A percentile compares a stretch with the other conserved stretches of the same genome.
Conservation (phyloP, 2,797 vertebrate species). For the Crotalus adamanteus region DNA sequence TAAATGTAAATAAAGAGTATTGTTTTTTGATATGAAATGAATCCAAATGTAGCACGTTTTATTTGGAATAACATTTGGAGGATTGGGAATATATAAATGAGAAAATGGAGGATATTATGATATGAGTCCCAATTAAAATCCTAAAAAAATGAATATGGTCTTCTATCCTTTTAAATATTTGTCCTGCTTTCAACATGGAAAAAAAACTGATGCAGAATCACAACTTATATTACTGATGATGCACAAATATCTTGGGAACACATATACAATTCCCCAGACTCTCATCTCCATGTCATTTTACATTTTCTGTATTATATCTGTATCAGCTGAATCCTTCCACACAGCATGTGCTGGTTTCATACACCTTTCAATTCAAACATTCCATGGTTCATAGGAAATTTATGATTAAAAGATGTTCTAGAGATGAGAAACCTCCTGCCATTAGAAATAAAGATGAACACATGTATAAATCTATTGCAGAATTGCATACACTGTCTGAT, state of each 20-base stretch:
- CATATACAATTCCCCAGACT: slow-evolving; percentile 26
- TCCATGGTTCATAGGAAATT: slow-evolving; percentile 62
- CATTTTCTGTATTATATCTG: slow-evolving; percentile 45
- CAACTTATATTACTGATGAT: slow-evolving; percentile 30
- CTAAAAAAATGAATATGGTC: neutral
- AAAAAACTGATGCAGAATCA: neutral
- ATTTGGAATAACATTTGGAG: neutral
- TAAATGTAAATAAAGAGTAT: too few relatives aligned
- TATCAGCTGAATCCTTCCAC: slow-evolving; percentile 50
- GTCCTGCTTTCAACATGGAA: neutral
- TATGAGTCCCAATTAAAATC: neutral
- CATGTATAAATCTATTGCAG: slow-evolving; percentile 60
- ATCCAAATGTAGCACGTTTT: neutral
- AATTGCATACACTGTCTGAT: slow-evolving; percentile 34
- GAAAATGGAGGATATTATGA: neutral
- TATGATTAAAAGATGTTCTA: slow-evolving; percentile 67
- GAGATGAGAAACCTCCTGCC: slow-evolving; percentile 60
- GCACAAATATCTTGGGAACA: slow-evolving; percentile 22
- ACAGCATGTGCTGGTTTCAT: slow-evolving; percentile 55
- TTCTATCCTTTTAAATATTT: neutral
- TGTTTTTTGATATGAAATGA: neutral
- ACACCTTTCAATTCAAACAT: slow-evolving; percentile 62
- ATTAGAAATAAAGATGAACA: slow-evolving; percentile 57
- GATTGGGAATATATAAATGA: neutral
- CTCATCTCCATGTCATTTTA: slow-evolving; percentile 47